Conservation (phyloP, 2,888 invertebrate genomes). For the Xestia rhomboidea region DNA sequence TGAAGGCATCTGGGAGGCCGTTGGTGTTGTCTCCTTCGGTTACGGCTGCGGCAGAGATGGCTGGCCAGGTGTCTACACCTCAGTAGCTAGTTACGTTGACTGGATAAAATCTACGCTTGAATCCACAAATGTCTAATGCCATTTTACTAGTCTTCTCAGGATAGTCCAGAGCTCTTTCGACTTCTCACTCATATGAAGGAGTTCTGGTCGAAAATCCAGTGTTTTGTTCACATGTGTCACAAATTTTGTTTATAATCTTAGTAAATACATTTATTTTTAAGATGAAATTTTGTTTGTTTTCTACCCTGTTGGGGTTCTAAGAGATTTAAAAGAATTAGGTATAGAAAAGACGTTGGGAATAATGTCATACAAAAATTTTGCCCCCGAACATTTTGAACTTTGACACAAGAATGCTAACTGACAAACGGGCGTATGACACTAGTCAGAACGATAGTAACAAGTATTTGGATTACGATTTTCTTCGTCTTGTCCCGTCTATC, state of each 20-base stretch:
- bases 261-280: conserved; percentile 52
- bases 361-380: too few relatives aligned
- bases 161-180: conserved; percentile 39
- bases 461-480: too few relatives aligned
- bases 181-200: conserved; percentile 38
- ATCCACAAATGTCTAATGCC: conserved; percentile 75
- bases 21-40: conserved; percentile 93
- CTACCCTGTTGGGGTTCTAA: background rate
- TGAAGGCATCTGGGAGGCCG: conserved; percentile 89
- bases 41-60: conserved; percentile 92
- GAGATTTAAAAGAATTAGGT: too few relatives aligned
- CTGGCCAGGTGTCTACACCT: conserved; percentile 93
- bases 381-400: too few relatives aligned
- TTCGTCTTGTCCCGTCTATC: too few relatives aligned
- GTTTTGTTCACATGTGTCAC: conserved; percentile 40
- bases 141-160: conserved; percentile 54
- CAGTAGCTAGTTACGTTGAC: conserved; percentile 90
- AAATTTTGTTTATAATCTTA: conserved; percentile 40
- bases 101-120: conserved; percentile 90
- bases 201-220: conserved; percentile 30
- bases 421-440: too few relatives aligned
- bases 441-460: too few relatives aligned
- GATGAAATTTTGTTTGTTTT: conserved; percentile 2
- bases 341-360: too few relatives aligned
- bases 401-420: too few relatives aligned